These are phyloP conservation scores for Tetramorium parvispinum DNA, from an alignment of 1,140 invertebrate species.

Conservation along the genomic window DNA sequence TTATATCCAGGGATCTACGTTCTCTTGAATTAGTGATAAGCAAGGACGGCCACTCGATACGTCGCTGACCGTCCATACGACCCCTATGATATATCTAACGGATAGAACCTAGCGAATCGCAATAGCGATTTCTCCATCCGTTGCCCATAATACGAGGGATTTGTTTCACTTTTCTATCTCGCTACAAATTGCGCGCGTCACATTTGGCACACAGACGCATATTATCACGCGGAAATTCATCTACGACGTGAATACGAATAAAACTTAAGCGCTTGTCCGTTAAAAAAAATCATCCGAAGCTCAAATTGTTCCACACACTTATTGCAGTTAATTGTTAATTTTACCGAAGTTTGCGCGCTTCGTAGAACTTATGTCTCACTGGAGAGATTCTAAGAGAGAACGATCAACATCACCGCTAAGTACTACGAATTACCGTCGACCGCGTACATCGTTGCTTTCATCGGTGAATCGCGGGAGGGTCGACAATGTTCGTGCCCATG, in stretches of 20 bases:
- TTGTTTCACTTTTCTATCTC: slow-evolving; percentile 60
- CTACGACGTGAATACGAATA: not conserved
- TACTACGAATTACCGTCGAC: slow-evolving; percentile 68
- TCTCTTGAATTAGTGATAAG: slow-evolving; percentile 82
- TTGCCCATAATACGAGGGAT: slow-evolving; percentile 64
- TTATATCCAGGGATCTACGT: slow-evolving; percentile 81
- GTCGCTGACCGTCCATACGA: slow-evolving; percentile 65
- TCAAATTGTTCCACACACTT: not conserved
- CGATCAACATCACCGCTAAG: slow-evolving; percentile 69
- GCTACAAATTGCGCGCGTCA: slow-evolving; percentile 30
- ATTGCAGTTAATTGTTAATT: slow-evolving; percentile 42
- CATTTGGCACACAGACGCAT: not conserved
- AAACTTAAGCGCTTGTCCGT: not conserved
- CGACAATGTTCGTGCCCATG: slow-evolving; percentile 71
- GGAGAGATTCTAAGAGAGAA: slow-evolving; percentile 57
- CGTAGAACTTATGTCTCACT: slow-evolving; percentile 11
- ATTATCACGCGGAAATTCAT: not conserved
- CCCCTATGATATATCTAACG: slow-evolving; percentile 67
- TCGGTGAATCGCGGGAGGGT: slow-evolving; percentile 68
- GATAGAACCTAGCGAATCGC: slow-evolving; percentile 59
- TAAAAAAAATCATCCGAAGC: not conserved
- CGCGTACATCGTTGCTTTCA: slow-evolving; percentile 68
- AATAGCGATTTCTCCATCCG: slow-evolving; percentile 65
- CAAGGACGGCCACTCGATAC: slow-evolving; percentile 73
- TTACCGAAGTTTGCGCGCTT: not conserved